phyloP scores from a whole-genome alignment of 2,113 vertebrate species.

The Emydura subglobosa region DNA sequence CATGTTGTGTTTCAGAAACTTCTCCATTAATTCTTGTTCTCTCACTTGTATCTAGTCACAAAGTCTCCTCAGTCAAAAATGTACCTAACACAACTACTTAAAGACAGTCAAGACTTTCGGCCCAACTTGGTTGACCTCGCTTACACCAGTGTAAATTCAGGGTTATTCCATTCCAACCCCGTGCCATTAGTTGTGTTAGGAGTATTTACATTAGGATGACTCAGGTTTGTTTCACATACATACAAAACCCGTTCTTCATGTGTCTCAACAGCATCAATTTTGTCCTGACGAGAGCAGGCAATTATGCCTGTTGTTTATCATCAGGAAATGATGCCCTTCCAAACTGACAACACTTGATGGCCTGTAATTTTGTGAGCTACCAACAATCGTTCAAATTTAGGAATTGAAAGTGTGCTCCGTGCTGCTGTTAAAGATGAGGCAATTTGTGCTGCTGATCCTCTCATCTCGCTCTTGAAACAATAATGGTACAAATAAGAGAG shows the following conservation, averaged over 20 bases:
- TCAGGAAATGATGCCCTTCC: constrained; percentile 43
- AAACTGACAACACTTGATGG: constrained; percentile 44
- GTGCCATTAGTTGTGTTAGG: background rate
- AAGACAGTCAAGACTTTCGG: background rate
- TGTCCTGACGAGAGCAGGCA: constrained; percentile 5
- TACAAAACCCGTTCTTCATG: too few relatives aligned
- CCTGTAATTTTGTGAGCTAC: constrained; percentile 61
- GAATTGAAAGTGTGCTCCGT: background rate
- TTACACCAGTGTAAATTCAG: background rate
- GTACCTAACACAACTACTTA: background rate
- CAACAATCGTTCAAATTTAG: background rate
- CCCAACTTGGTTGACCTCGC: background rate
- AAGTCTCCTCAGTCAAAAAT: background rate
- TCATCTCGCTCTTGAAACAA: constrained; percentile 46
- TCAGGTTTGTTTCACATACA: too few relatives aligned
- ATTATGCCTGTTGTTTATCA: constrained; percentile 22
- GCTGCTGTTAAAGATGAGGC: constrained; percentile 9
- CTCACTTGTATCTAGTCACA: background rate
- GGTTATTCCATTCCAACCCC: background rate
- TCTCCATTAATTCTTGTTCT: background rate
- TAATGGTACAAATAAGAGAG: constrained; percentile 18
- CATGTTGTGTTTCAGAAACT: background rate
- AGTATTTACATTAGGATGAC: fast-evolving
- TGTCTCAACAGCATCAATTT: background rate
- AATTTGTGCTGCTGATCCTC: constrained; percentile 54